Conservation (phyloP, 2,113 vertebrate species). For the Felis chaus region DNA sequence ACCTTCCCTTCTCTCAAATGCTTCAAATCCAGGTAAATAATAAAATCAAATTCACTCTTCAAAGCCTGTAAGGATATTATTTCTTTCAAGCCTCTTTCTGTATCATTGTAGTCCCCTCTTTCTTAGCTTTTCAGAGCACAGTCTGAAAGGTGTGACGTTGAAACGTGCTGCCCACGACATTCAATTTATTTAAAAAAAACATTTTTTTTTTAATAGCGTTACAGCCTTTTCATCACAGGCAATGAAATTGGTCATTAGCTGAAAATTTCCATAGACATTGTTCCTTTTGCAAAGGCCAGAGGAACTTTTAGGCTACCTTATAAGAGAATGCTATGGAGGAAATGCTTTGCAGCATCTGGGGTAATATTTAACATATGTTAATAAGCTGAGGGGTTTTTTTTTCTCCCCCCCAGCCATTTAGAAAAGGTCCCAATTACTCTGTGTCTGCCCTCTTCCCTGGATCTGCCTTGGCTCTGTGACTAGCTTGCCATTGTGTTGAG, state of each 20-base stretch:
- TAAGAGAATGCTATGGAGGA: not conserved
- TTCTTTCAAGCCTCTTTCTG: not conserved
- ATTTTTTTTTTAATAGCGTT: not conserved
- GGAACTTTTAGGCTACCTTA: constrained; percentile 2
- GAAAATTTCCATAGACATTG: constrained; percentile 27
- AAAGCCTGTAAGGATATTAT: not conserved
- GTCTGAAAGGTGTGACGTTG: not conserved
- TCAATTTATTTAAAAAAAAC: not conserved
- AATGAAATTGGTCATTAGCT: constrained; percentile 13
- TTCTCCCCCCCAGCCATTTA: not conserved
- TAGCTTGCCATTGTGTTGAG: constrained; percentile 1
- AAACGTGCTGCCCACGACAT: not conserved
- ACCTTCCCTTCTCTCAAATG: not conserved
- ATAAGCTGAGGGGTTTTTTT: not conserved
- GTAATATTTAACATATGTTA: constrained; percentile 51
- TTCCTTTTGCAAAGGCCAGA: constrained; percentile 21
- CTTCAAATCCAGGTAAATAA: constrained; percentile 20
- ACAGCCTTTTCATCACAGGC: not conserved
- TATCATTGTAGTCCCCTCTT: not conserved
- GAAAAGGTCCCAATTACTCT: not conserved
- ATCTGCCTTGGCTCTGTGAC: not conserved
- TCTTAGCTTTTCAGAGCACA: not conserved
- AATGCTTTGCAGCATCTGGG: not conserved
- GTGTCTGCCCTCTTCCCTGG: not conserved
- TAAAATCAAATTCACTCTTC: not conserved